Conservation (phyloP, 2,113 vertebrate genomes). For the Cacatua alba region DNA sequence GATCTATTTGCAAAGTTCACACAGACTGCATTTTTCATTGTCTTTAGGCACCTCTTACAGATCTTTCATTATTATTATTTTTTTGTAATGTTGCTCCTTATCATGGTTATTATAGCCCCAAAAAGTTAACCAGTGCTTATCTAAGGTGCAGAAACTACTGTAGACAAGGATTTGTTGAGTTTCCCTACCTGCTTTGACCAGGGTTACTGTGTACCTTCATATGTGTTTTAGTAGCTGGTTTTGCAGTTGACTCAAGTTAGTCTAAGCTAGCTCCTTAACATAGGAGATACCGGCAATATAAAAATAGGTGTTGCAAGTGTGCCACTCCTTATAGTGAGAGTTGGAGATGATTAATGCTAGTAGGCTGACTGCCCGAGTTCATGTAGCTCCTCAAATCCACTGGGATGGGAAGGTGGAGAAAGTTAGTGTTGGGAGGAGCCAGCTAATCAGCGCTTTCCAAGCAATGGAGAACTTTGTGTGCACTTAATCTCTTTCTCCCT, state of each 20-base stretch:
- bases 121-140: not conserved
- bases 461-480: not conserved
- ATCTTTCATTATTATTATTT: not conserved
- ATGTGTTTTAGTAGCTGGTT: not conserved
- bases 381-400: not conserved
- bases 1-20: not conserved
- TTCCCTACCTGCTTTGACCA: not conserved
- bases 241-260: not conserved
- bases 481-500: not conserved
- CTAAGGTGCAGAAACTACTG: not conserved
- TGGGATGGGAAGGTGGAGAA: not conserved
- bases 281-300: not conserved
- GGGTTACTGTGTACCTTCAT: not conserved
- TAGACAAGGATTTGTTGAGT: not conserved
- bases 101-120: not conserved
- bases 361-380: not conserved
- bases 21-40: not conserved
- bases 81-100: not conserved
- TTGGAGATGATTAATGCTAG: not conserved
- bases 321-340: not conserved
- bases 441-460: not conserved
- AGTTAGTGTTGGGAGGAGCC: not conserved
- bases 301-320: not conserved
- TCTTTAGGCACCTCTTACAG: not conserved
- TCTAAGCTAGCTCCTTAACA: not conserved